These are phyloP conservation scores for Noctua janthina DNA, from an alignment of 2,888 invertebrate species.

Conservation along the genomic window DNA sequence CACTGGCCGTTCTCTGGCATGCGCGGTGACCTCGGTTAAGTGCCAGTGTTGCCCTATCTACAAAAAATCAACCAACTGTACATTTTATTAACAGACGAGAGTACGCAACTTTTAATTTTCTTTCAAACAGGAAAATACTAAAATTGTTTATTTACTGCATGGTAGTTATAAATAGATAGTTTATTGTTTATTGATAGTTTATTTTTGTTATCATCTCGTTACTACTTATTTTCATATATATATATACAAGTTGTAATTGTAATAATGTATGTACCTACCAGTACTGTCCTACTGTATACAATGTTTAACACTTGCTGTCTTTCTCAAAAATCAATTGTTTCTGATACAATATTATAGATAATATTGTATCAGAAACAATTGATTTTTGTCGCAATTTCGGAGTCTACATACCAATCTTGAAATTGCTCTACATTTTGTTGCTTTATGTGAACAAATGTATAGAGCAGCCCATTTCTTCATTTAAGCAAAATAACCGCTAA, in stretches of 20 bases:
- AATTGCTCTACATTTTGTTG: background rate
- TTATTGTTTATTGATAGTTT: too few relatives aligned
- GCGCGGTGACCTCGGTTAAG: slow-evolving; percentile 51
- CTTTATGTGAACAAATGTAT: background rate
- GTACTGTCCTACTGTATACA: background rate
- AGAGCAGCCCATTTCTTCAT: background rate
- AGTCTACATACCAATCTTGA: background rate
- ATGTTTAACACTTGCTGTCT: background rate
- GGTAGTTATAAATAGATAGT: too few relatives aligned
- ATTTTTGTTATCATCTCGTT: background rate
- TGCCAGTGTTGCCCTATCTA: slow-evolving; percentile 36
- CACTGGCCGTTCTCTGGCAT: slow-evolving; percentile 42
- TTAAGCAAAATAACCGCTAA: background rate
- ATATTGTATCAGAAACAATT: too few relatives aligned
- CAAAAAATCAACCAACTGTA: slow-evolving; percentile 2
- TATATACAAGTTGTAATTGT: background rate
- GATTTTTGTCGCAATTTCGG: too few relatives aligned
- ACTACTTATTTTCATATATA: too few relatives aligned
- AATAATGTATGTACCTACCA: background rate
- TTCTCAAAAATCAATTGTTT: too few relatives aligned
- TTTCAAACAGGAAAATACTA: background rate
- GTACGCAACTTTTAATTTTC: background rate
- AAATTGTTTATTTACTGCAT: background rate
- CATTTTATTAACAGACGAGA: slow-evolving; percentile 10
- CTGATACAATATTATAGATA: too few relatives aligned